A percentile compares a stretch with the other conserved stretches of the same genome.
Conservation (phyloP, 1,140 invertebrate species). For the Lordiphosa stackelbergi region DNA sequence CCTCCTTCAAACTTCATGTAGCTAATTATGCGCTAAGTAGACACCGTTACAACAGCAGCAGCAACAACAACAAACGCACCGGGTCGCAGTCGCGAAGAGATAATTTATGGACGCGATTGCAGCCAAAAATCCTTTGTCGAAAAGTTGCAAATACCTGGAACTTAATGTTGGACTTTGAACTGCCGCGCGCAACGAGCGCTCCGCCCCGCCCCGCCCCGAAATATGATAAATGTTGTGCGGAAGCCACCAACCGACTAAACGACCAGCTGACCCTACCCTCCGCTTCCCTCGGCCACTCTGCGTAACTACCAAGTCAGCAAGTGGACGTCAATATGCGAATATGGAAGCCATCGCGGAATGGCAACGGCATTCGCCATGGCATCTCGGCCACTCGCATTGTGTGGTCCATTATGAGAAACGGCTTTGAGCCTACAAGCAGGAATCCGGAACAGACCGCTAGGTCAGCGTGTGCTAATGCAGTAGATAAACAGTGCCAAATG, state of each 20-base stretch:
- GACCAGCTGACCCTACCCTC: slow-evolving; percentile 10
- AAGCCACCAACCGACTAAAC: slow-evolving; percentile 27
- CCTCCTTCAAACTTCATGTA: slow-evolving; percentile 62
- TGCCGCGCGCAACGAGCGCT: slow-evolving; percentile 34
- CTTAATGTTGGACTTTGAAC: slow-evolving; percentile 74
- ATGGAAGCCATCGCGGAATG: slow-evolving; percentile 57
- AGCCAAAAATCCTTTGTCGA: slow-evolving; percentile 75
- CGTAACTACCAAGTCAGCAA: slow-evolving; percentile 14
- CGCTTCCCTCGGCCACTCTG: neutral
- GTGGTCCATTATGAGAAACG: slow-evolving; percentile 20
- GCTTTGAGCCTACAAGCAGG: slow-evolving; percentile 8
- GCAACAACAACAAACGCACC: slow-evolving; percentile 6
- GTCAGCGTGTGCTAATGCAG: slow-evolving; percentile 50
- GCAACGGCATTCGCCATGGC: slow-evolving; percentile 47
- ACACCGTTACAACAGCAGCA: slow-evolving; percentile 27
- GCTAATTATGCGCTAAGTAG: slow-evolving; percentile 76
- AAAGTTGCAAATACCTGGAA: slow-evolving; percentile 75
- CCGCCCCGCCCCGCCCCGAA: slow-evolving; percentile 22
- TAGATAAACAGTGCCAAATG: slow-evolving; percentile 64
- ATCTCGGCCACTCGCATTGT: slow-evolving; percentile 44
- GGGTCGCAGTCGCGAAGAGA: slow-evolving; percentile 17
- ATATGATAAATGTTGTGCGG: slow-evolving; percentile 74
- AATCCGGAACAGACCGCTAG: slow-evolving; percentile 1
- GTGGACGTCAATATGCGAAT: slow-evolving; percentile 57
- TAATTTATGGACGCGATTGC: slow-evolving; percentile 72